Evolutionary conservation across 1,140 invertebrate genomes (phyloP), one percentile per base, ranked within the genome.

Genomic region (Cotesia glomerata): DNA sequence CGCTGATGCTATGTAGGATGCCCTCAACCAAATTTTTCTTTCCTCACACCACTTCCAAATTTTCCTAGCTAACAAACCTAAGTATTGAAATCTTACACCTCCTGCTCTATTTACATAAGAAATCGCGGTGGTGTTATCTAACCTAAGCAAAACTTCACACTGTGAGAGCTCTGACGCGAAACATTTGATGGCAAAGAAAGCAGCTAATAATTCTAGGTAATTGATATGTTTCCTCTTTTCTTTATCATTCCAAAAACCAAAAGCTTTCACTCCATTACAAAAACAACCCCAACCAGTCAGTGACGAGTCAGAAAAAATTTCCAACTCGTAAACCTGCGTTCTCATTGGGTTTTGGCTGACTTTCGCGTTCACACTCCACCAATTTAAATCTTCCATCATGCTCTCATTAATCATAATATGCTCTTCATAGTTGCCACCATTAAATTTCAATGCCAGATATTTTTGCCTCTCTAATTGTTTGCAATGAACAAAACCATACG

Each of bases 31-130:
- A 5, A 74, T 16, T 64, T 58, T 77, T 68, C 32, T 72, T 45
- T n/a, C 75, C 71, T 78, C 73, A 66, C 77, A 77, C 76, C 74
- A 80, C 35, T 74, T 68, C 78, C 76, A 80, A 49, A 79, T 76
- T 36, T 69, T 18, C n/a, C 71, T 61, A 3, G 77, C 35, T 26
- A 80, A 35, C 13, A 65, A 34, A 59, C 72, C 75, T n/a, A 81
- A 58, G 14, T 76, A 63, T 26, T 69, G 67, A 76, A 69, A n/a
- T n/a, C 75, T 75, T 34, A 79, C 71, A 39, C 69, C 71, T 45
- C 77, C 77, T 62, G 76, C 74, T 71, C 67, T 71, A 51, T 80
- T 80, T 4, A 80, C 69, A 67, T 75, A 80, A 3, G 76, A 51
- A 2, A 80, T 73, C 5, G 78, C 76, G 11, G 78, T 79, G 5